Evolutionary conservation across 2,113 vertebrate species (phyloP).

Genomic region (Rhynchopsitta pachyrhyncha): DNA sequence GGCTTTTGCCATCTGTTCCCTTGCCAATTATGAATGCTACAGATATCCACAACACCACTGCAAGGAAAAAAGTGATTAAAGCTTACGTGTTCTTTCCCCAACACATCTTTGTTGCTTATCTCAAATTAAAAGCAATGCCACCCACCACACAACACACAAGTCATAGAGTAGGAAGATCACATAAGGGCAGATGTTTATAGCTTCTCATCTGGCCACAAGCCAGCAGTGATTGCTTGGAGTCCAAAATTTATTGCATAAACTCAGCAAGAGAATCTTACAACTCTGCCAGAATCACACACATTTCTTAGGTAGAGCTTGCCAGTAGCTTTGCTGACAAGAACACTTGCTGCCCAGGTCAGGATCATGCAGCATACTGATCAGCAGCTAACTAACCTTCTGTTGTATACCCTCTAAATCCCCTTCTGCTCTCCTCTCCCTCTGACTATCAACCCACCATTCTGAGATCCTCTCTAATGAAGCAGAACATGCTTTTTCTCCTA

Average conservation of each 20-base stretch:
- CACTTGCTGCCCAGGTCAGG: background rate
- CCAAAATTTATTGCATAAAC: background rate
- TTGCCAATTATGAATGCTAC: slow-evolving; percentile 58
- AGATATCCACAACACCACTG: slow-evolving; percentile 38
- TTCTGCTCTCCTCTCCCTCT: background rate
- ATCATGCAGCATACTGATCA: background rate
- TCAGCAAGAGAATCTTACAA: background rate
- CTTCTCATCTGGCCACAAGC: background rate
- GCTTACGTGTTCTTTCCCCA: background rate
- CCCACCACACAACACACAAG: background rate
- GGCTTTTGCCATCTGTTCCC: slow-evolving; percentile 65
- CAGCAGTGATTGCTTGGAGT: background rate
- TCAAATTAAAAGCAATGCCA: background rate
- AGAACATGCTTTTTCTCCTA: background rate
- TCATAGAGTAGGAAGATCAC: background rate
- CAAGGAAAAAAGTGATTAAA: background rate
- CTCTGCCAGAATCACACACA: background rate
- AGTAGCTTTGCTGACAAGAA: background rate
- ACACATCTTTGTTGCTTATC: background rate
- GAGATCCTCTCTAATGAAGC: background rate
- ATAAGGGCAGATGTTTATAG: background rate
- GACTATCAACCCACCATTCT: background rate
- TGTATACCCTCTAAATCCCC: background rate
- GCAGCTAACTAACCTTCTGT: background rate
- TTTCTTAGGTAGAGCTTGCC: background rate